phyloP scores from a whole-genome alignment of 2,888 invertebrate genomes.

The Calameuta idolon region DNA sequence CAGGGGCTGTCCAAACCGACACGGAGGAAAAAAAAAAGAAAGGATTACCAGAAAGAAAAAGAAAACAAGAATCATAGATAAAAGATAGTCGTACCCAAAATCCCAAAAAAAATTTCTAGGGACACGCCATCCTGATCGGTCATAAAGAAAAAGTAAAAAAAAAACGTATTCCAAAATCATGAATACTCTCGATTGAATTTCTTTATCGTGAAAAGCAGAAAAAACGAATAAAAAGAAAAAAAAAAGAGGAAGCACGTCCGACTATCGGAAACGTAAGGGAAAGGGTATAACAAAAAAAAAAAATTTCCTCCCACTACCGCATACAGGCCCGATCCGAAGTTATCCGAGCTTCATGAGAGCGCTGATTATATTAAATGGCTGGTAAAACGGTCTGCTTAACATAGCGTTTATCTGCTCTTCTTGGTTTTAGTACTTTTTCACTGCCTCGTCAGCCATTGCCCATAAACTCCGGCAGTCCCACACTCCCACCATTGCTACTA shows the following conservation, averaged over 20 bases:
- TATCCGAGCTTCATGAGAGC: constrained; percentile 47
- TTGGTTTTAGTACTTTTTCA: constrained; percentile 67
- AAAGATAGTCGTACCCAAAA: neutral
- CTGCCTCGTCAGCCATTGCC: constrained; percentile 66
- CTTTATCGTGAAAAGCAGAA: neutral
- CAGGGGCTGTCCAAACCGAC: constrained; percentile 38
- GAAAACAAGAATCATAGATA: neutral
- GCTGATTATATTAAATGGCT: constrained; percentile 66
- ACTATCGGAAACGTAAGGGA: constrained; percentile 3
- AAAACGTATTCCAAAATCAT: neutral
- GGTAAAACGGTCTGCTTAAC: constrained; percentile 66
- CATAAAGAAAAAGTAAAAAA: neutral
- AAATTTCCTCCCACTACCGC: constrained; percentile 26
- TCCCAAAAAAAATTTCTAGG: neutral
- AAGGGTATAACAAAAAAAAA: constrained; percentile 24
- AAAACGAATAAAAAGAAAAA: neutral
- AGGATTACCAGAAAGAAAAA: constrained; percentile 15
- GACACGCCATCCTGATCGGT: neutral
- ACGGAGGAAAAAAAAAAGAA: constrained; percentile 8
- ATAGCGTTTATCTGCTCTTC: constrained; percentile 66
- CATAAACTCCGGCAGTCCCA: constrained; percentile 56
- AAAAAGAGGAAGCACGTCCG: neutral
- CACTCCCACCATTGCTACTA: constrained; percentile 20
- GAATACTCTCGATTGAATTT: neutral
- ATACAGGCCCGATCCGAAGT: constrained; percentile 44